Evolutionary conservation across 2,888 invertebrate species (phyloP), one percentile per base, ranked within the genome.

Genomic region (Asteroscopus sphinx): DNA sequence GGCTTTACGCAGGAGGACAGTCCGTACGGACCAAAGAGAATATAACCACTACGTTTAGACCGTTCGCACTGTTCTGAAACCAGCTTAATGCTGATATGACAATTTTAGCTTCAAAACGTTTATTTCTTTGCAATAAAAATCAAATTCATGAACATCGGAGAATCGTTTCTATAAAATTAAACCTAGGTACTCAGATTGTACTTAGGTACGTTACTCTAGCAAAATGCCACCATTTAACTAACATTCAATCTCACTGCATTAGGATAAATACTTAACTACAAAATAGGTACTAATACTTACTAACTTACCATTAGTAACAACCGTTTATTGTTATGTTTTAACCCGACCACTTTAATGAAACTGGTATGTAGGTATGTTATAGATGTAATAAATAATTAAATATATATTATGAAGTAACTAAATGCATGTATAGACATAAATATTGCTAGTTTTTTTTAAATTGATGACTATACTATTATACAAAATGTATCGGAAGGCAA

Each of bases 171-270:
- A 52, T 66, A 51, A 48, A 57, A 49, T 33, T 55, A 63, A 51
- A n/a, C n/a, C n/a, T 62, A 72, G 49, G 54, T 68, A 65, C 42
- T 52, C 68, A 73, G 77, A 75, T 81, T 85, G 79, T 79, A 82
- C 67, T 80, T 81, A 81, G 58, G 56, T 82, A 81, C 59, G 56
- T 82, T 82, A 85, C 32, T 64, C 78, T 86, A 85, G 73, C 72
- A 76, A 89, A 89, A 90, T 89, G 89, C 89, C 85, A 82, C 70
- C 74, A 80, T 81, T 81, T 73, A 76, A 76, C 80, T 80, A 80
- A 82, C 81, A 79, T 76, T 76, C 70, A 79, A 79, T 85, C 83
- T 88, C 86, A 87, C 86, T 86, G 81, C 77, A 69, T 60, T 76
- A 77, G 78, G 76, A 80, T 76, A 73, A 70, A 52, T 35, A 13